phyloP scores from a whole-genome alignment of 1,140 invertebrate genomes.

The Drosophila kohkoa region DNA sequence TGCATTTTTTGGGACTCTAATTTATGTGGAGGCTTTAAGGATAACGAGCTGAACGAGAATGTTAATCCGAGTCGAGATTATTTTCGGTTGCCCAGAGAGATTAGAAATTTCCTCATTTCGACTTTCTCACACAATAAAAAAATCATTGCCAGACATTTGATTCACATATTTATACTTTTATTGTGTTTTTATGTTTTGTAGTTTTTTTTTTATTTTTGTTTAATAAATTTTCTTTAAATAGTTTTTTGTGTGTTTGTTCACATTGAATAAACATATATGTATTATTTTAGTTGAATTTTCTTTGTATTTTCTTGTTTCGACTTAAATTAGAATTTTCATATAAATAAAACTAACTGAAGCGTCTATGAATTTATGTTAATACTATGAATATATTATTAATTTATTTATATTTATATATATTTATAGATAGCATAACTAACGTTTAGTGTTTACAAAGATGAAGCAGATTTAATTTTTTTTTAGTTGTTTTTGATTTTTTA shows the following conservation, averaged over 20 bases:
- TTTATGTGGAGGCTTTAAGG: constrained; percentile 15
- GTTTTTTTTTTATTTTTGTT: constrained; percentile 39
- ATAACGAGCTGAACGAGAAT: constrained; percentile 4
- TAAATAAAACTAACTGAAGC: constrained; percentile 81
- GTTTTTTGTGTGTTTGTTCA: constrained; percentile 54
- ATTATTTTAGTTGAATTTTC: constrained; percentile 51
- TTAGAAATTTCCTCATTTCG: not conserved
- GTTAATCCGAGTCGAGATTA: not conserved
- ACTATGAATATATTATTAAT: constrained; percentile 69
- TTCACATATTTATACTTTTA: constrained; percentile 74
- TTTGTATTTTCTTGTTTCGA: constrained; percentile 42
- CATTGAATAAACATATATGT: constrained; percentile 60
- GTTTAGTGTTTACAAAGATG: constrained; percentile 59
- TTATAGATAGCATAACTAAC: constrained; percentile 69
- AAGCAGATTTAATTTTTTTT: constrained; percentile 42
- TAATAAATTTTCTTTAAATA: constrained; percentile 57
- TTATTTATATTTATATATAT: constrained; percentile 37
- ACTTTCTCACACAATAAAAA: constrained; percentile 17
- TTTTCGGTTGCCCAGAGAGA: not conserved
- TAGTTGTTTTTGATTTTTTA: constrained; percentile 41
- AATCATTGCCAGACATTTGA: constrained; percentile 34
- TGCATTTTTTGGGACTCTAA: constrained; percentile 7
- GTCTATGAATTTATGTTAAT: constrained; percentile 82
- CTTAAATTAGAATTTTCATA: constrained; percentile 52
- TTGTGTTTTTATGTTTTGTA: constrained; percentile 53